Evolutionary conservation across 2,888 invertebrate species (phyloP).

Genomic region (Auanema sp.): DNA sequence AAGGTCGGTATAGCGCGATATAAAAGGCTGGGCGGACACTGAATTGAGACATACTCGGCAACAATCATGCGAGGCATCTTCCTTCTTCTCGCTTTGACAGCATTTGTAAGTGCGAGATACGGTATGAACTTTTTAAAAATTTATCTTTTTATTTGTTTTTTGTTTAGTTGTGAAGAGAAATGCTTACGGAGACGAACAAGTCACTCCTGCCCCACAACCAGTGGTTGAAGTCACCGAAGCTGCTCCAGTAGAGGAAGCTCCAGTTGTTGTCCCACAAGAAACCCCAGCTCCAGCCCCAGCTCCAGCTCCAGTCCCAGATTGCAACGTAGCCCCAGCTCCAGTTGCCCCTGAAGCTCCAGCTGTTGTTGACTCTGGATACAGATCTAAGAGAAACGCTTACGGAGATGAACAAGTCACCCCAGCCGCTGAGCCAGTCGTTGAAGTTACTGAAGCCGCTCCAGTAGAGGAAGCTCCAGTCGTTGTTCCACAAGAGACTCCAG

Average conservation of each 20-base stretch:
- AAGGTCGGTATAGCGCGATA: constrained; percentile 18
- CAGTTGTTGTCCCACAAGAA: constrained; percentile 9
- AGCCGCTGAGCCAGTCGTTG: constrained; percentile 16
- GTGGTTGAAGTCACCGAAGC: neutral
- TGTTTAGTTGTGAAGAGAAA: constrained; percentile 14
- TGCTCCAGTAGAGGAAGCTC: constrained; percentile 18
- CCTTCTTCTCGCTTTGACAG: constrained; percentile 33
- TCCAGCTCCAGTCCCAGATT: constrained; percentile 26
- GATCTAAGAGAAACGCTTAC: constrained; percentile 27
- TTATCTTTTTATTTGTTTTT: neutral
- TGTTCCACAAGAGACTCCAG: constrained; percentile 20
- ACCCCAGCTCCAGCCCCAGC: constrained; percentile 21
- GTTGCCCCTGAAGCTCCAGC: constrained; percentile 19
- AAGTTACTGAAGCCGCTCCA: constrained; percentile 19
- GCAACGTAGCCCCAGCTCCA: constrained; percentile 15
- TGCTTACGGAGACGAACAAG: constrained; percentile 34
- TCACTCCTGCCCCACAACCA: constrained; percentile 8
- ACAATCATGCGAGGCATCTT: constrained; percentile 21
- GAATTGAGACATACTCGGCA: neutral
- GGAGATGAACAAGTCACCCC: constrained; percentile 37
- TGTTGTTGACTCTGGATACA: constrained; percentile 9
- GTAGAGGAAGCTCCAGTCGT: constrained; percentile 27
- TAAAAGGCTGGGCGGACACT: constrained; percentile 12
- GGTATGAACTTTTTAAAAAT: constrained; percentile 24
- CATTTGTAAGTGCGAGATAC: constrained; percentile 33